Conservation (phyloP, 2,797 vertebrate genomes). For the Falco rusticolus region DNA sequence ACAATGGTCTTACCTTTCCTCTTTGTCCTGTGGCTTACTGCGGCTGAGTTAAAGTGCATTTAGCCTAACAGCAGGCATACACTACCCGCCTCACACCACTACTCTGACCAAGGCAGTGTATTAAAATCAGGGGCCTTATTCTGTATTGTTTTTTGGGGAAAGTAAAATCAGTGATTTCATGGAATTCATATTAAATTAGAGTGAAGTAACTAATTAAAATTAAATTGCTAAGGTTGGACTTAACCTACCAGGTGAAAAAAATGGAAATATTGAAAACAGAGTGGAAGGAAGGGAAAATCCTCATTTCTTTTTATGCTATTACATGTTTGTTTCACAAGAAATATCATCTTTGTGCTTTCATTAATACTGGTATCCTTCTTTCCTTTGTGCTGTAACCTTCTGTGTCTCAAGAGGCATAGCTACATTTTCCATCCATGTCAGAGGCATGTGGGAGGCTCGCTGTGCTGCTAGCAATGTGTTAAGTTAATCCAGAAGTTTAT, state of each 20-base stretch:
- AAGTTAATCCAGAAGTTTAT: neutral
- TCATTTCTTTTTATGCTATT: neutral
- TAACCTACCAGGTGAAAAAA: neutral
- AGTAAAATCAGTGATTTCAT: neutral
- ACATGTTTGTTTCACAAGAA: neutral
- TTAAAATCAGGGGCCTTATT: neutral
- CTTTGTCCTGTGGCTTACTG: neutral
- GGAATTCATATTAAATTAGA: neutral
- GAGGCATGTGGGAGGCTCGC: accelerated
- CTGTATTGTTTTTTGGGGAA: neutral
- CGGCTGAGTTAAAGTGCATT: neutral
- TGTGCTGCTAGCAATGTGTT: neutral
- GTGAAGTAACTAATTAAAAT: neutral
- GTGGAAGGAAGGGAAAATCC: neutral
- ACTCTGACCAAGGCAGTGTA: neutral
- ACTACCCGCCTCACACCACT: neutral
- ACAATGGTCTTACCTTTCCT: neutral
- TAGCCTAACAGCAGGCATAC: neutral
- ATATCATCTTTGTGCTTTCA: neutral
- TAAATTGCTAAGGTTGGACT: neutral
- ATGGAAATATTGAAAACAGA: neutral
- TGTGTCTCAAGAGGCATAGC: neutral
- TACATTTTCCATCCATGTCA: neutral
- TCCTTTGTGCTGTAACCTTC: neutral
- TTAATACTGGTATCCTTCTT: neutral